Conservation (phyloP, 2,888 invertebrate species). For the Cephus pygmeus region DNA sequence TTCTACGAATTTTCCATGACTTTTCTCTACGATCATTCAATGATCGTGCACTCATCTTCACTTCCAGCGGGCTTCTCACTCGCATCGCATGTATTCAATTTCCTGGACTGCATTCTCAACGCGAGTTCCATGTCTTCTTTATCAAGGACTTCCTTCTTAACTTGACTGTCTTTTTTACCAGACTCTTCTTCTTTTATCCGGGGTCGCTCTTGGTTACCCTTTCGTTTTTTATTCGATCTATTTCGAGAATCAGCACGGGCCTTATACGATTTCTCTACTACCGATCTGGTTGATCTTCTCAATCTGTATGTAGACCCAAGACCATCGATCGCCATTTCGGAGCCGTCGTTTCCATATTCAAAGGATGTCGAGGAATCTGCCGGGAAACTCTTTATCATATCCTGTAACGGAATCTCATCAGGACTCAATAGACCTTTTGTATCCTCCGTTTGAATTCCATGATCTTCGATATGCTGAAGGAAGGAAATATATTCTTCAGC, state of each 20-base stretch:
- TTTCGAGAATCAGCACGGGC: background rate
- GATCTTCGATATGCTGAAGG: slow-evolving; percentile 52
- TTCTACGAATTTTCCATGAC: background rate
- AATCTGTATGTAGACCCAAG: background rate
- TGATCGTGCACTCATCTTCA: slow-evolving; percentile 36
- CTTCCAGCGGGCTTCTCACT: slow-evolving; percentile 21
- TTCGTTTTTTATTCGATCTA: background rate
- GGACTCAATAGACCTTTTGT: slow-evolving; percentile 34
- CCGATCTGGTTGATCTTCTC: background rate
- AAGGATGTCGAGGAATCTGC: background rate
- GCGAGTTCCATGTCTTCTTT: slow-evolving; percentile 31
- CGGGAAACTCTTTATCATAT: slow-evolving; percentile 41
- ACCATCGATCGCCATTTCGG: background rate
- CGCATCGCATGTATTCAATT: background rate
- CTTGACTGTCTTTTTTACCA: background rate
- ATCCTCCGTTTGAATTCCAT: slow-evolving; percentile 44
- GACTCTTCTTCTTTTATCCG: background rate
- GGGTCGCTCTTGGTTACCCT: background rate
- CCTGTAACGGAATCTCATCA: slow-evolving; percentile 46
- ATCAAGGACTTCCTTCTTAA: background rate
- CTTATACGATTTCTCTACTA: background rate
- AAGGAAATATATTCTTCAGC: slow-evolving; percentile 56
- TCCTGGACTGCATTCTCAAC: slow-evolving; percentile 19
- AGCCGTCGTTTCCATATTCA: background rate
- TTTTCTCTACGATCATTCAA: slow-evolving; percentile 26